A percentile compares a stretch with the other conserved stretches of the same genome.
phyloP scores from a whole-genome alignment of 2,113 vertebrate genomes.

The Bostrychus sinensis region DNA sequence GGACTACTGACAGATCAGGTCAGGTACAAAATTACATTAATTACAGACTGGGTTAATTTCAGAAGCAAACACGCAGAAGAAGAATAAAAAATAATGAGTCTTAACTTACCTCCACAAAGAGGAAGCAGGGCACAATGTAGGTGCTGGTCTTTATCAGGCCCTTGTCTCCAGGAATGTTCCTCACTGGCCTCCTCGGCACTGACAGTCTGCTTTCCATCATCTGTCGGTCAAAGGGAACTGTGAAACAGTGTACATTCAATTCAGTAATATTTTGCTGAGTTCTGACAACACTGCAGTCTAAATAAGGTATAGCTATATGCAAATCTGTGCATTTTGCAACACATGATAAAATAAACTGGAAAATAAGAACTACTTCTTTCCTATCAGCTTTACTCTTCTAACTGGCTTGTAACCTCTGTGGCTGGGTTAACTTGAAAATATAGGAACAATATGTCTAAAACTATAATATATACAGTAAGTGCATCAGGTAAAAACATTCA shows the following conservation, averaged over 20 bases:
- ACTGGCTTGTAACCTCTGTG: background rate
- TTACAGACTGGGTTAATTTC: background rate
- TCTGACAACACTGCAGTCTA: background rate
- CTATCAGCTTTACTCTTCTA: too few relatives aligned
- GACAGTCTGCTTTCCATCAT: conserved; percentile 62
- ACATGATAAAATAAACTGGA: background rate
- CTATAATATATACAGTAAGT: too few relatives aligned
- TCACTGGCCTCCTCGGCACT: conserved; percentile 57
- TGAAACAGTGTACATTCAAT: background rate
- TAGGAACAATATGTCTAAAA: background rate
- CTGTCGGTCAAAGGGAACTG: conserved; percentile 49
- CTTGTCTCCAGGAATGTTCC: conserved; percentile 50
- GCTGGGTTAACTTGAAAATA: background rate
- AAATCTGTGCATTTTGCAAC: background rate
- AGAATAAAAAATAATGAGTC: background rate
- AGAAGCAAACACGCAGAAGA: background rate
- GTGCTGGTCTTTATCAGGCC: conserved; percentile 76
- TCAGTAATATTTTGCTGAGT: background rate
- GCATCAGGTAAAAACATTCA: background rate
- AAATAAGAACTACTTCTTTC: too few relatives aligned
- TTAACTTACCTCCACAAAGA: conserved; percentile 79
- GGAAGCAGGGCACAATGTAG: conserved; percentile 82
- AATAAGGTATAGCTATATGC: background rate
- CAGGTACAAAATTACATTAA: conserved; percentile 8
- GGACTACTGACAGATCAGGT: conserved; percentile 14